These are phyloP conservation scores for Cyclophora albipunctata DNA, from an alignment of 2,888 invertebrate genomes.

Conservation along the genomic window DNA sequence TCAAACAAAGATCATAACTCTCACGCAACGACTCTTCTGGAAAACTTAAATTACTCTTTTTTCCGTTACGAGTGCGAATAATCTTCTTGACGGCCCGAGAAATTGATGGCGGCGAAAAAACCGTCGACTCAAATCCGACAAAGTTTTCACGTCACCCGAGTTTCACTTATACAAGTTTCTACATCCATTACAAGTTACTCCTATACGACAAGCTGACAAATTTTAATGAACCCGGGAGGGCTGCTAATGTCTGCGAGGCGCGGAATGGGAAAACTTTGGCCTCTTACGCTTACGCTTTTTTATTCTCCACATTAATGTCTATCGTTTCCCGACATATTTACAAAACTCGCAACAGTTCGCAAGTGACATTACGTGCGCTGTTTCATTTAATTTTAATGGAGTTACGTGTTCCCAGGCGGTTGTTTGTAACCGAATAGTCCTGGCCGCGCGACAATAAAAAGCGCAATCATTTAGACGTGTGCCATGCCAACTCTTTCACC, in stretches of 20 bases:
- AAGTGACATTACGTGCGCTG: constrained; percentile 37
- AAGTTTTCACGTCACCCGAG: constrained; percentile 72
- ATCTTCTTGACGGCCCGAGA: constrained; percentile 73
- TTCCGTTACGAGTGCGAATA: constrained; percentile 74
- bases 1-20: constrained; percentile 72
- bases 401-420: constrained; percentile 13
- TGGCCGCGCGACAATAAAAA: constrained; percentile 55
- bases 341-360: constrained; percentile 32
- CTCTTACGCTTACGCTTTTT: constrained; percentile 26
- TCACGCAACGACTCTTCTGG: constrained; percentile 60
- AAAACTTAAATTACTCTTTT: constrained; percentile 75
- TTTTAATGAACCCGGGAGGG: constrained; percentile 73
- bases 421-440: constrained; percentile 46
- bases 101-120: constrained; percentile 72
- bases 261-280: constrained; percentile 71
- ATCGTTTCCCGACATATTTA: constrained; percentile 52
- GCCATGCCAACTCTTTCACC: constrained; percentile 60
- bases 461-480: constrained; percentile 63
- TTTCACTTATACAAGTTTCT: constrained; percentile 73
- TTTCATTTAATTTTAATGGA: constrained; percentile 30
- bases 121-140: constrained; percentile 52
- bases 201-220: constrained; percentile 72
- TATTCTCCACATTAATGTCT: constrained; percentile 37
- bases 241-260: constrained; percentile 66
- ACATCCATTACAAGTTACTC: constrained; percentile 71